Conservation (phyloP, 2,113 vertebrate genomes). For the Cercocebus atys region DNA sequence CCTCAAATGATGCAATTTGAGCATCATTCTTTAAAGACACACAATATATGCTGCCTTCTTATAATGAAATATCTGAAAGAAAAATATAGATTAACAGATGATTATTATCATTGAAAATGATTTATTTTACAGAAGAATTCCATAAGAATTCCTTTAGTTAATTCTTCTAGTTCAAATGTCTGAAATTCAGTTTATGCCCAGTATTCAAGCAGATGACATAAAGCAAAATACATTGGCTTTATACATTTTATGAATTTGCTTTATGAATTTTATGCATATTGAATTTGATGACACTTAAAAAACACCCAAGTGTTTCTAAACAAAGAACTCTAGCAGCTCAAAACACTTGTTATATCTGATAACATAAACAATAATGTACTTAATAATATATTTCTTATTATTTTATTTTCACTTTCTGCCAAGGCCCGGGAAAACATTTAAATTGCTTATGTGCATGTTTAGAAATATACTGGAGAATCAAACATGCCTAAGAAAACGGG, state of each 20-base stretch:
- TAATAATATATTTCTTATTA: neutral
- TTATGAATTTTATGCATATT: neutral
- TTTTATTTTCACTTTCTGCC: constrained; percentile 49
- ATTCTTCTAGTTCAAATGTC: neutral
- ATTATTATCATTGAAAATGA: neutral
- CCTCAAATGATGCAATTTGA: neutral
- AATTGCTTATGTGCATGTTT: constrained; percentile 42
- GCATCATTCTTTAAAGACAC: neutral
- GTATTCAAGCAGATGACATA: neutral
- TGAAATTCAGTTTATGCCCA: neutral
- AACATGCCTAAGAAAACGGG: constrained; percentile 43
- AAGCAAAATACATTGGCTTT: neutral
- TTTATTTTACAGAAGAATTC: neutral
- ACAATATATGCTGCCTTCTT: neutral
- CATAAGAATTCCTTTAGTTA: neutral
- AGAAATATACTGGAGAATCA: constrained; percentile 55
- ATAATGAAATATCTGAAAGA: neutral
- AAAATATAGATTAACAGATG: neutral
- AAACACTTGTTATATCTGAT: neutral
- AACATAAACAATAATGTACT: neutral
- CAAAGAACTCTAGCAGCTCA: neutral
- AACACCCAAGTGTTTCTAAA: neutral
- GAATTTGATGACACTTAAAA: neutral
- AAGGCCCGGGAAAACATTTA: neutral
- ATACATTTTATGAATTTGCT: too few species aligned